Percentiles rank a stretch among this genome's conserved stretches.
These are phyloP conservation scores for Quadriops clusia DNA, from an alignment of 2,888 invertebrate genomes.

Conservation along the genomic window DNA sequence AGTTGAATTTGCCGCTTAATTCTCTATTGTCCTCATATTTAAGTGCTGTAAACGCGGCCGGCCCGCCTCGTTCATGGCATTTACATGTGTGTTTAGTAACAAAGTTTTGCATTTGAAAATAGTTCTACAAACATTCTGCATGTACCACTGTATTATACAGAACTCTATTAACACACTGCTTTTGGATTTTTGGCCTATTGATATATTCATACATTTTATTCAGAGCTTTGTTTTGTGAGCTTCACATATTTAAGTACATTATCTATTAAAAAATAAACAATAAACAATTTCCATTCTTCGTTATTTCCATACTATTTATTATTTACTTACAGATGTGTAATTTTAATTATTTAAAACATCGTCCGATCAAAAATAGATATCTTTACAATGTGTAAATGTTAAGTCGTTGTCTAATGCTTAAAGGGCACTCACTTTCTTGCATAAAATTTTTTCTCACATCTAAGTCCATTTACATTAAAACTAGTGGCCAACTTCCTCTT, in stretches of 20 bases:
- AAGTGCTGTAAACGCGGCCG: slow-evolving; percentile 12
- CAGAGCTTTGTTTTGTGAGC: slow-evolving; percentile 12
- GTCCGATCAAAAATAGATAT: neutral
- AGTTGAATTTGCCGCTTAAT: slow-evolving; percentile 12
- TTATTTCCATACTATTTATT: neutral
- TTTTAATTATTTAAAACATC: neutral
- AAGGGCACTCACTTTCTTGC: too few relatives aligned
- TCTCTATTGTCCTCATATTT: slow-evolving; percentile 8
- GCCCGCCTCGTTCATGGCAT: too few relatives aligned
- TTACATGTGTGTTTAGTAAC: slow-evolving; percentile 3
- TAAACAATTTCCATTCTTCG: too few relatives aligned
- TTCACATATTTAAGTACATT: too few relatives aligned
- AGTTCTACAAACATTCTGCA: slow-evolving; percentile 39
- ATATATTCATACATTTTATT: slow-evolving; percentile 13
- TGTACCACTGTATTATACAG: slow-evolving; percentile 26
- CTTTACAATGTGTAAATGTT: too few relatives aligned
- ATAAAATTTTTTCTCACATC: too few relatives aligned
- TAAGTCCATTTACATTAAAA: too few relatives aligned
- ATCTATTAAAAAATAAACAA: too few relatives aligned
- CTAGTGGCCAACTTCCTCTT: too few relatives aligned
- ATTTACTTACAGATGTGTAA: neutral
- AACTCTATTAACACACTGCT: slow-evolving; percentile 19
- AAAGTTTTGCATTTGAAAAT: slow-evolving; percentile 7
- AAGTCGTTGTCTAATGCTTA: too few relatives aligned
- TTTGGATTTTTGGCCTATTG: slow-evolving; percentile 28